phyloP scores from a whole-genome alignment of 2,888 invertebrate genomes.

The Plagodis dolabraria region DNA sequence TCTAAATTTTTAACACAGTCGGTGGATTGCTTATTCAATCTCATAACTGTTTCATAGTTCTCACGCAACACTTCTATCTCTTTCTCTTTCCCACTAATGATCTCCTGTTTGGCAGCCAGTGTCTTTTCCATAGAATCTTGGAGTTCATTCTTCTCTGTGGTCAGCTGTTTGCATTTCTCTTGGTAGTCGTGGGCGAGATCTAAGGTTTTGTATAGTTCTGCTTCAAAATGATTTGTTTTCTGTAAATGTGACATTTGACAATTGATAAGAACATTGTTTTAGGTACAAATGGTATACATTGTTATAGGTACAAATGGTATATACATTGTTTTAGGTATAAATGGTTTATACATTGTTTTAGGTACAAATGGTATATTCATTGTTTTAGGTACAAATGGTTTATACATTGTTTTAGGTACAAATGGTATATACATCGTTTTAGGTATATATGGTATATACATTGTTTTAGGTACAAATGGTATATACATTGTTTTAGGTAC shows the following conservation, averaged over 20 bases:
- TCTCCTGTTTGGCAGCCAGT: constrained; percentile 51
- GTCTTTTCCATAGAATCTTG: constrained; percentile 68
- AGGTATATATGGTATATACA: too few relatives aligned
- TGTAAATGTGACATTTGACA: constrained; percentile 39
- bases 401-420: too few relatives aligned
- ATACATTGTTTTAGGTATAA: too few relatives aligned
- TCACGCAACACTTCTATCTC: constrained; percentile 76
- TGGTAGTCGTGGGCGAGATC: constrained; percentile 88
- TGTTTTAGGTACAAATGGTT: too few relatives aligned
- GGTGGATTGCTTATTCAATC: constrained; percentile 83
- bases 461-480: too few relatives aligned
- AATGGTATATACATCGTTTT: too few relatives aligned
- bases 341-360: too few relatives aligned
- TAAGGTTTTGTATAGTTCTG: constrained; percentile 89
- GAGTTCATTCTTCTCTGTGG: constrained; percentile 73
- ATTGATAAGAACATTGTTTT: background rate
- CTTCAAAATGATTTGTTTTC: constrained; percentile 86
- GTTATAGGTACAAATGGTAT: too few relatives aligned
- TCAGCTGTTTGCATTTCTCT: constrained; percentile 85
- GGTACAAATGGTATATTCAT: too few relatives aligned
- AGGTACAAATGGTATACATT: too few relatives aligned
- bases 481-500: too few relatives aligned
- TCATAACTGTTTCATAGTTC: constrained; percentile 76
- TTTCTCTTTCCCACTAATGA: constrained; percentile 60
- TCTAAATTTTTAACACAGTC: constrained; percentile 86